Evolutionary conservation across 2,113 vertebrate genomes (phyloP).

Genomic region (Athene cunicularia): DNA sequence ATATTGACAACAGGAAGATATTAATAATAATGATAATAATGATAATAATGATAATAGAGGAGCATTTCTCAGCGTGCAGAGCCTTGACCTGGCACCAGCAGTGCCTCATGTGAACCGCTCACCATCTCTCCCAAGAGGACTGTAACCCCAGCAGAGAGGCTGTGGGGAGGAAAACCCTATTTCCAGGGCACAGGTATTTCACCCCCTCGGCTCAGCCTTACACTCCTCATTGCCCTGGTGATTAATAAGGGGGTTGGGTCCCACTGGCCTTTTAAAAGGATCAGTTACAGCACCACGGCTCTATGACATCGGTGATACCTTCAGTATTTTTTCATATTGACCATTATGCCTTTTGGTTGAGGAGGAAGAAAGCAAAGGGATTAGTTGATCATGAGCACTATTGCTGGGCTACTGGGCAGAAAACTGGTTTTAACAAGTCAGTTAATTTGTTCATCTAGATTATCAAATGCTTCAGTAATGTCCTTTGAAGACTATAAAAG

Average conservation of each 20-base stretch:
- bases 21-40: not conserved
- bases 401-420: fast-evolving
- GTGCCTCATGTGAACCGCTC: not conserved
- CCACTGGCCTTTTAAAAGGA: not conserved
- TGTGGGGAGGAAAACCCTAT: fast-evolving
- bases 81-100: not conserved
- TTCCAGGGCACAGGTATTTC: not conserved
- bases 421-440: not conserved
- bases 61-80: fast-evolving
- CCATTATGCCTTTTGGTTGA: not conserved
- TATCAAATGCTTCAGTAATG: not conserved
- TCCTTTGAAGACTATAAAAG: not conserved
- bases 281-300: not conserved
- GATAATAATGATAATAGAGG: not conserved
- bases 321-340: not conserved
- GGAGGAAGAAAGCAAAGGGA: not conserved
- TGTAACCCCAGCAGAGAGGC: not conserved
- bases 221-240: not conserved
- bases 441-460: not conserved
- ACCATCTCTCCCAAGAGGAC: not conserved
- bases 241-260: not conserved
- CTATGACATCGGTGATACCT: not conserved
- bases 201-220: not conserved
- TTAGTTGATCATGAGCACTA: not conserved
- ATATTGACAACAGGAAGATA: not conserved